A percentile compares a stretch with the other conserved stretches of the same genome.
phyloP scores from a whole-genome alignment of 2,888 invertebrate species.

The Agonopterix alstromeriana region DNA sequence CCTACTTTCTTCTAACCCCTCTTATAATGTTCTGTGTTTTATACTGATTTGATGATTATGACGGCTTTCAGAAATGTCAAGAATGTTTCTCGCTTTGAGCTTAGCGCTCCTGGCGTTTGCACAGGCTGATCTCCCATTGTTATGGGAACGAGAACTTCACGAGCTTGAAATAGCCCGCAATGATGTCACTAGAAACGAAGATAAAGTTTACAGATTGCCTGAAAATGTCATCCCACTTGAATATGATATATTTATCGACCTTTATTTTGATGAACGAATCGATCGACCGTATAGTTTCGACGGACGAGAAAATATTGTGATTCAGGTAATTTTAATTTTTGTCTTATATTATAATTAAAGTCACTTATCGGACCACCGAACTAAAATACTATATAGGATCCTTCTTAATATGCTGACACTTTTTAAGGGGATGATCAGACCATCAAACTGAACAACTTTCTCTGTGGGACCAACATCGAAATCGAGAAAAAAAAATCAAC shows the following conservation, averaged over 20 bases:
- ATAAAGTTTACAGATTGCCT: slow-evolving; percentile 48
- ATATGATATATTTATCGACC: slow-evolving; percentile 56
- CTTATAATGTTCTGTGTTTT: too few species aligned
- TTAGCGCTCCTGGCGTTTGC: slow-evolving; percentile 27
- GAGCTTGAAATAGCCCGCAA: slow-evolving; percentile 18
- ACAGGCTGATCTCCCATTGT: slow-evolving; percentile 38
- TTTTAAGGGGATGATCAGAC: too few species aligned
- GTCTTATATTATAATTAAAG: too few species aligned
- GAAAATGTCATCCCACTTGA: slow-evolving; percentile 49
- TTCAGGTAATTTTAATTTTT: slow-evolving; percentile 37
- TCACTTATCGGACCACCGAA: too few species aligned
- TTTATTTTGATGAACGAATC: slow-evolving; percentile 49
- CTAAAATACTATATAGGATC: too few species aligned
- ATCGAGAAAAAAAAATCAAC: too few species aligned
- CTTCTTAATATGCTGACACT: too few species aligned
- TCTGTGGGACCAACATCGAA: too few species aligned
- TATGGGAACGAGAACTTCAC: slow-evolving; percentile 43
- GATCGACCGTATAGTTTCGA: slow-evolving; percentile 55
- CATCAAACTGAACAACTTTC: too few species aligned
- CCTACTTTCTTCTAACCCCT: too few species aligned
- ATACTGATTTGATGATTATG: background rate
- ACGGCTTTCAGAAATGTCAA: slow-evolving; percentile 32
- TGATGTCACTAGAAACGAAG: slow-evolving; percentile 22
- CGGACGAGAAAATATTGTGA: slow-evolving; percentile 43
- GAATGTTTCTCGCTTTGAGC: slow-evolving; percentile 20